Evolutionary conservation across 2,797 vertebrate genomes (phyloP), one percentile per base, ranked within the genome.

Genomic region (Kryptolebias ocellatus): DNA sequence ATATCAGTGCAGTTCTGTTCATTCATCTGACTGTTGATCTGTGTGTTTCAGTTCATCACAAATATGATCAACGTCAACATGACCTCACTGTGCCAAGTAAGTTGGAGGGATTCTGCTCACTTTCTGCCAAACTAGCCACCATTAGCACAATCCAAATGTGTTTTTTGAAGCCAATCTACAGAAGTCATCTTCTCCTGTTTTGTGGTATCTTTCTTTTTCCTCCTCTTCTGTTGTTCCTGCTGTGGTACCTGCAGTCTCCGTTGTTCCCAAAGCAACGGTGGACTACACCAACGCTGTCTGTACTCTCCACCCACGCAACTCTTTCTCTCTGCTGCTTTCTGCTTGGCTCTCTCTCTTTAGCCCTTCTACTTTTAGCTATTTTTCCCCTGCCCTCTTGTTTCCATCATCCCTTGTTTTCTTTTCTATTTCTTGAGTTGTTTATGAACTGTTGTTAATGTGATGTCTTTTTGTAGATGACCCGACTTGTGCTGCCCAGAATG

Each of bases 401-500:
- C 29, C 58, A 34, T 14, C 17, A 31, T 17, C 55, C 45, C 39
- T 66, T 29, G 51, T 52, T 63, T 64, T 61, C 66, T 63, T 64
- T 61, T 67, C 37, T 70, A 70, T 17, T 10, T 10, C 9, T 39
- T 39, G 37, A 39, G 37, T 62, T 74, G 47, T 73, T 52, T 37
- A 28, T 52, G 5, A 61, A 57, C 18, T 16, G 39, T 45, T 28
- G 17, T 45, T 0, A 7, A 7, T 78, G 27, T 73, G 12, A 60
- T 57, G 5, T 78, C 49, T 14, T 49, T 8, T 65, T 92, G 63
- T 77, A 99, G 98, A 98, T 99, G 97, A 99, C 97, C 86, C 95
- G 86, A 27, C 71, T 99, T 91, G 96, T 99, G 83, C 91, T 99
- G 93, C 98, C 98, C 61, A 84, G 94, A 88, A 99, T 99, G 98